Base-by-base conservation (phyloP, 2,113 vertebrate genomes). In the Microtus ochrogaster region DNA sequence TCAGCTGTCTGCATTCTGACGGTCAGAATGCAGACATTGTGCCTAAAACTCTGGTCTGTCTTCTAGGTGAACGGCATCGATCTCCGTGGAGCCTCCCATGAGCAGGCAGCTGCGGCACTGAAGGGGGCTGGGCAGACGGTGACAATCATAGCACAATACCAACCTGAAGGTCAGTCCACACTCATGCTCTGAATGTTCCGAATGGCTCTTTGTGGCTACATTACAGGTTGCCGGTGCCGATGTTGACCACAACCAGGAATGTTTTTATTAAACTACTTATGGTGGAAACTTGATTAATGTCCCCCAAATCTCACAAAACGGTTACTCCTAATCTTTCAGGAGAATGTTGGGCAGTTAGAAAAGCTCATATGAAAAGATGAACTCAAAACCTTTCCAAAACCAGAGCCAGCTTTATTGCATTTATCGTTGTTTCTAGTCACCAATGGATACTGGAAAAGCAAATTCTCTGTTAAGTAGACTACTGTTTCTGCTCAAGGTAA, bases 91-190 rank as follows among this genome's bases (percentile, higher is more conserved):
- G 99, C 99, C 79, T 99, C 99, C 74, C 99, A 99, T 5, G 99
- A 99, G 92, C 99, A 99, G 97, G 99, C 99, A 3, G 99, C 99
- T 17, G 99, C 99, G 0, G 99, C 99, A 0, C 98, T 99, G 36
- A 99, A 99, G 95, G 99, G 99, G 77, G 99, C 99, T 0, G 99
- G 99, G 81, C 99, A 99, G 98, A 99, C 99, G 36, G 99, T 99
- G 97, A 99, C 99, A 33, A 99, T 99, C 96, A 98, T 99, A 97
- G 99, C 99, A 98, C 99, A 99, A 97, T 99, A 99, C 97, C 99
- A 99, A 97, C 99, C 99, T 0, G 99, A 99, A 98, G 99, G 99
- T 99, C 98, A 99, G 99, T 98, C 81, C 66, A 55, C 90, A n/a
- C 19, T 11, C 24, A 66, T 0, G 70, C 74, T 30, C 70, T 14